Base-by-base conservation (phyloP, 1,140 invertebrate species). In the Amyelois transitella region DNA sequence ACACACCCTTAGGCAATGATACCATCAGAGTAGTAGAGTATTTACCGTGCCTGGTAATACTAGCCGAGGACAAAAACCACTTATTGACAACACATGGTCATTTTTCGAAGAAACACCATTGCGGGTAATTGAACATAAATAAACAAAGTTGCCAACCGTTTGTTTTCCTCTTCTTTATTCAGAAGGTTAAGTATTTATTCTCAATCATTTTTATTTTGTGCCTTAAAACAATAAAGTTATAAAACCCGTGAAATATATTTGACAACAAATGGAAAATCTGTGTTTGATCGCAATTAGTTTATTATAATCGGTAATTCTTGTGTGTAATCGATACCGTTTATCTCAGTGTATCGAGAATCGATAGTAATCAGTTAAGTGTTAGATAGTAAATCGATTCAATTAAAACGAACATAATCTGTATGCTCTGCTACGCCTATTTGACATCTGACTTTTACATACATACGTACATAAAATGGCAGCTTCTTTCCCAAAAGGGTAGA, bases 231-330 rank as follows among this genome's bases (percentile, higher is more conserved):
- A 74, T 81, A 75, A 79, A 79, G 63, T 48, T 49, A 67, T 69
- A 76, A 81, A 63, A 62, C 64, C 67, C 77, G 75, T 82, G 72
- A 81, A 85, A 76, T 72, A 80, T 61, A 75, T 83, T 80, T 81
- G 76, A 81, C 77, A 77, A 79, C 60, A 66, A 68, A 67, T 66
- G 69, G 58, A 73, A 69, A 76, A 76, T 67, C 60, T 64, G 62
- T 82, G 72, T 81, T 81, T 82, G 71, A 66, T 63, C 62, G 71
- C 54, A 62, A 52, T 58, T 57, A 51, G 62, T 72, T 75, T 51
- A 69, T 71, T 69, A 66, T 74, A 81, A 80, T 79, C 67, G 73
- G 68, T 75, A 76, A 82, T 84, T 80, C 72, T 77, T 14, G 14
- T 14, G 32, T 32, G 32, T 21, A 75, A 79, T 75, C 69, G 68